Conservation (phyloP, 2,113 vertebrate genomes). For the Spheniscus mendiculus region DNA sequence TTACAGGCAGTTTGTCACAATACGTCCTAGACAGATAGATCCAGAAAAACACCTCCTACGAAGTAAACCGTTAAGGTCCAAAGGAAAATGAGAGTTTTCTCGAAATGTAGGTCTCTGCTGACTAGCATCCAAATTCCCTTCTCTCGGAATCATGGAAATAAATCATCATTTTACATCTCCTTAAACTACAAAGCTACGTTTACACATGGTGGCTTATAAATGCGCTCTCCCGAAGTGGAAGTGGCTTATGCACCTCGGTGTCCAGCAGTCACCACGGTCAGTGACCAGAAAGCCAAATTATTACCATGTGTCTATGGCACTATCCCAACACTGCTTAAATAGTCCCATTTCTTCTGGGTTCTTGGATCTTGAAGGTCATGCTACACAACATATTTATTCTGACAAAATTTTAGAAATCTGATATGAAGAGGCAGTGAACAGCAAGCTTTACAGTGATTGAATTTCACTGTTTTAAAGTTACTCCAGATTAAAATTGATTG, state of each 20-base stretch:
- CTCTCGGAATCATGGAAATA: neutral
- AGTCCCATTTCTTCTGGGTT: neutral
- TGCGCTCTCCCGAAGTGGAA: neutral
- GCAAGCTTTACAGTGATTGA: neutral
- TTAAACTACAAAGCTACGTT: neutral
- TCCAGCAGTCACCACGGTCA: accelerated
- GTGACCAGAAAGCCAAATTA: neutral
- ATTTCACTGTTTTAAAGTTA: neutral
- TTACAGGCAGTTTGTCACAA: neutral
- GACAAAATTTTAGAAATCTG: neutral
- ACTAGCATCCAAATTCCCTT: neutral
- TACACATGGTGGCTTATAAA: neutral
- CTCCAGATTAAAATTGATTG: neutral
- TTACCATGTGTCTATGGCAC: neutral
- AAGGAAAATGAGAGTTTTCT: neutral
- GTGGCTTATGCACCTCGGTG: neutral
- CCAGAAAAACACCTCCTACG: neutral
- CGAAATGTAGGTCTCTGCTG: neutral
- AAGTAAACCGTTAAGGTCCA: neutral
- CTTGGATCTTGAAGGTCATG: neutral
- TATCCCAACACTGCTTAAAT: neutral
- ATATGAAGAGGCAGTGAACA: neutral
- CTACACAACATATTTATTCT: neutral
- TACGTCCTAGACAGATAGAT: neutral
- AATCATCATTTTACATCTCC: neutral